A percentile compares a stretch with the other conserved stretches of the same genome.
Evolutionary conservation across 2,113 vertebrate species (phyloP).

Genomic region (Etheostoma cragini): DNA sequence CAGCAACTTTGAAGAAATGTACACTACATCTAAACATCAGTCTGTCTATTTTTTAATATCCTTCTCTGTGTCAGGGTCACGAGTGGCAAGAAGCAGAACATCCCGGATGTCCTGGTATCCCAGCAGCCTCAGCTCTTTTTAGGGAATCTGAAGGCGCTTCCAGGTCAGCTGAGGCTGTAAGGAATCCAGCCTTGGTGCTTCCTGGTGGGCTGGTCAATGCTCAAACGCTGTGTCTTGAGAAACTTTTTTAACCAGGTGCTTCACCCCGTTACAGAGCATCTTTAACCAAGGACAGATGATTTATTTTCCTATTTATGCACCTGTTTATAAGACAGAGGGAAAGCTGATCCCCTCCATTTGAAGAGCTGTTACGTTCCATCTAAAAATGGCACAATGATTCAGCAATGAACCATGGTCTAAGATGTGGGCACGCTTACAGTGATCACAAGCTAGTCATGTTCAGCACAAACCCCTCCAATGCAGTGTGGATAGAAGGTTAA

Average conservation of each 20-base stretch:
- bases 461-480: background rate
- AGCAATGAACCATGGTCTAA: background rate
- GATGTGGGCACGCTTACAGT: background rate
- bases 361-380: background rate
- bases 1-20: slow-evolving; percentile 16
- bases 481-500: background rate
- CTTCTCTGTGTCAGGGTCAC: slow-evolving; percentile 52
- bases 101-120: slow-evolving; percentile 48
- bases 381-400: slow-evolving; percentile 14
- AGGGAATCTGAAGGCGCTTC: slow-evolving; percentile 26
- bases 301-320: background rate
- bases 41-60: slow-evolving; percentile 21
- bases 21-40: slow-evolving; percentile 29
- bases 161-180: slow-evolving; percentile 22
- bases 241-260: background rate
- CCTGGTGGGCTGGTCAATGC: background rate
- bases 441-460: background rate
- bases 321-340: background rate
- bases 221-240: background rate
- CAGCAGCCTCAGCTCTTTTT: slow-evolving; percentile 27
- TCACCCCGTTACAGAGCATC: background rate
- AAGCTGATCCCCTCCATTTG: background rate
- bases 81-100: background rate
- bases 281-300: background rate
- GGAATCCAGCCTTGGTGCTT: slow-evolving; percentile 11